Evolutionary conservation across 37 sponge, comb jelly and placozoan genomes (phyloP), one percentile per base, ranked within the genome.

Genomic region (Sycon ciliatum): DNA sequence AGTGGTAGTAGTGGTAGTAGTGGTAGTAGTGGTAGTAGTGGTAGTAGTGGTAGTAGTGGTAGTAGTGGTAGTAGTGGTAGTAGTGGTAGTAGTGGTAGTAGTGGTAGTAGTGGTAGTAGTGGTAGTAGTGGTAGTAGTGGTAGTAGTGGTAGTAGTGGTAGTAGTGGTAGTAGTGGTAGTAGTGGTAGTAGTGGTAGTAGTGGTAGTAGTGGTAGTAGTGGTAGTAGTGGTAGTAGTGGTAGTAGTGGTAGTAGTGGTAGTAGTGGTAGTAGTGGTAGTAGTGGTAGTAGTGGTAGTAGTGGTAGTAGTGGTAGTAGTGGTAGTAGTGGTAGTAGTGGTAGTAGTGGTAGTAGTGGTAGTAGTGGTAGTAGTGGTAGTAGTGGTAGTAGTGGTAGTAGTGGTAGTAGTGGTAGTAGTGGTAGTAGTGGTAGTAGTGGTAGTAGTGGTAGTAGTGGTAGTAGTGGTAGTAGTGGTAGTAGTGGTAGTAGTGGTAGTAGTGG

Each of bases 61-160:
- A 46, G 52, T 46, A 46, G 52, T 46, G 52, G 52, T 46, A 46
- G 52, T 46, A 46, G 52, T 46, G 52, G 52, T 46, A 46, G 52
- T 46, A 46, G 52, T 46, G 52, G 52, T 46, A 46, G 52, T 46
- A 46, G 52, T 46, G 52, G 52, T 46, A 46, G 52, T 46, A 46
- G 52, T 46, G 52, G 52, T 46, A 46, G 52, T 46, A 46, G 52
- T 46, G 52, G 52, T 46, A 46, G 52, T 46, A 46, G 52, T 46
- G 52, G 52, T 46, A 46, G 52, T 46, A 46, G 52, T 46, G 52
- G 52, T 46, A 46, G 52, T 46, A 46, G 52, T 46, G 52, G 52
- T 46, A 46, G 52, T 46, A 46, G 52, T 46, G 52, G 52, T 46
- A 46, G 52, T 46, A 46, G 52, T 46, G 52, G 52, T 46, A 46